Evolutionary conservation across 2,888 invertebrate genomes (phyloP).

Genomic region (Agapostemon virescens): DNA sequence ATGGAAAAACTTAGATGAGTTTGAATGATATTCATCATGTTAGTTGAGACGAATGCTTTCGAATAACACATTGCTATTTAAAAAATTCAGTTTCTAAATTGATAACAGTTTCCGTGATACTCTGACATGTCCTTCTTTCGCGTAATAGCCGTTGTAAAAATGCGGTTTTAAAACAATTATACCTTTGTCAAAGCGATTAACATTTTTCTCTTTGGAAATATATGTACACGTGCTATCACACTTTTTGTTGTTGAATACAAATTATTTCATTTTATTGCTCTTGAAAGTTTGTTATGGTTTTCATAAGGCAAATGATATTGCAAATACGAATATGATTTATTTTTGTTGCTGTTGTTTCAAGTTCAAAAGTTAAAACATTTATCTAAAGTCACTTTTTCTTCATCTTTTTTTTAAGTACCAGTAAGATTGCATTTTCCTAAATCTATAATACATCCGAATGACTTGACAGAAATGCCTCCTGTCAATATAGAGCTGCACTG

Average conservation of each 20-base stretch:
- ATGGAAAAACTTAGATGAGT: conserved; percentile 50
- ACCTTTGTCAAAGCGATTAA: conserved; percentile 31
- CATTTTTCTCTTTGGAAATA: conserved; percentile 27
- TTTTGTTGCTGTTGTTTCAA: conserved; percentile 28
- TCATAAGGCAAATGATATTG: conserved; percentile 36
- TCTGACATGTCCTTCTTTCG: conserved; percentile 19
- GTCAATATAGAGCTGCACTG: conserved; percentile 51
- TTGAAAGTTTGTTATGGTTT: conserved; percentile 24
- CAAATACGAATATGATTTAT: conserved; percentile 45
- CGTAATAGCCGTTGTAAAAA: conserved; percentile 46
- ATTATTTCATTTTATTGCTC: conserved; percentile 37
- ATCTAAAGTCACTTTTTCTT: conserved; percentile 35
- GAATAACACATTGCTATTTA: conserved; percentile 41
- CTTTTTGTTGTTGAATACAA: conserved; percentile 10
- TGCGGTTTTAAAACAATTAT: conserved; percentile 52
- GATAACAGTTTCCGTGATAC: conserved; percentile 43
- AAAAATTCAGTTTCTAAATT: conserved; percentile 49
- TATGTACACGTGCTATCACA: conserved; percentile 31
- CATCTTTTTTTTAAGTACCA: conserved; percentile 29
- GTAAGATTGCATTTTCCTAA: conserved; percentile 59
- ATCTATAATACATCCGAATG: conserved; percentile 59
- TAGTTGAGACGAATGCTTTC: conserved; percentile 45
- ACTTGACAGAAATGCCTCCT: conserved; percentile 51
- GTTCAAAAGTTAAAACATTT: conserved; percentile 43
- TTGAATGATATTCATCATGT: conserved; percentile 39